A percentile compares a stretch with the other conserved stretches of the same genome.
Conservation (phyloP, 2,797 vertebrate genomes). For the Acanthurus leucopareius region DNA sequence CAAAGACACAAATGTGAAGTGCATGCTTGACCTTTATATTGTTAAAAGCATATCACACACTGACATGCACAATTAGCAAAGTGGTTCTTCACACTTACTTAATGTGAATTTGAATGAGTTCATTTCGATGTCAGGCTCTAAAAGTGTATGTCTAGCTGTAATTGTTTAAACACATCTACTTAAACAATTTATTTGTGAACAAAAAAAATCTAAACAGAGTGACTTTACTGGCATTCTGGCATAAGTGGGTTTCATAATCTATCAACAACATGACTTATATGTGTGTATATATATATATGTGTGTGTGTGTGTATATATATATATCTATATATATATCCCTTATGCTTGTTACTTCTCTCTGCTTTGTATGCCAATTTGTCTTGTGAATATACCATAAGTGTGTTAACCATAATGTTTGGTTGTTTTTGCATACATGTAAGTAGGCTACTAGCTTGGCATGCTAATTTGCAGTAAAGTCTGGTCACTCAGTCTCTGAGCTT, state of each 20-base stretch:
- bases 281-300: not conserved
- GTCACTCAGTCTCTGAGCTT: too few relatives aligned
- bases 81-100: slow-evolving; percentile 48
- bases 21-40: slow-evolving; percentile 61
- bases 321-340: not conserved
- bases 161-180: slow-evolving; percentile 41
- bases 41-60: slow-evolving; percentile 50
- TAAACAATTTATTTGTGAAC: slow-evolving; percentile 13
- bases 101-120: slow-evolving; percentile 45
- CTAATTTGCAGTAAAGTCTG: too few relatives aligned
- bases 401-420: slow-evolving; percentile 3
- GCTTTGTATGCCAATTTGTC: not conserved
- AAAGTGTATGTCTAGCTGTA: slow-evolving; percentile 46
- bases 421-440: not conserved
- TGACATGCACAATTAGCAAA: slow-evolving; percentile 57
- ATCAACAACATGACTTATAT: not conserved
- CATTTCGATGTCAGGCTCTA: slow-evolving; percentile 56
- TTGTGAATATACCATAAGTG: not conserved
- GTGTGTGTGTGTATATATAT: too few relatives aligned
- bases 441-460: not conserved
- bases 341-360: not conserved
- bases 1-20: slow-evolving; percentile 46
- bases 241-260: not conserved
- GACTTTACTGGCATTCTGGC: not conserved
- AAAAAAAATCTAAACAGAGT: not conserved